phyloP scores from a whole-genome alignment of 2,888 invertebrate species.

The Hydraecia micacea region DNA sequence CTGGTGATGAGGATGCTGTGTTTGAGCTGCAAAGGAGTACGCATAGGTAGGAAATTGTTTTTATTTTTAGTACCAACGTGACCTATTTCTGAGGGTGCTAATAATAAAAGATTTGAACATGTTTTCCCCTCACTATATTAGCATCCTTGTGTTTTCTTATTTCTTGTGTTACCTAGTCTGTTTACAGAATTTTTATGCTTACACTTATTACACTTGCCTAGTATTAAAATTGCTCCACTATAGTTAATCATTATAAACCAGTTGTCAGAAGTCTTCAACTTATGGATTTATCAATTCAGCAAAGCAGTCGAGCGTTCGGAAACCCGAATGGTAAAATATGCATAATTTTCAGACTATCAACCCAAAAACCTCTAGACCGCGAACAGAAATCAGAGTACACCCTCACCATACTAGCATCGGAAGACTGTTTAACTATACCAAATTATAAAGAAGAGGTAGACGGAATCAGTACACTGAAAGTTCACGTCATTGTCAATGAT shows the following conservation, averaged over 20 bases:
- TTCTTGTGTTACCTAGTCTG: not conserved
- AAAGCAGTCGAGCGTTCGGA: not conserved
- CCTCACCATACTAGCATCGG: constrained; percentile 94
- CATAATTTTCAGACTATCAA: constrained; percentile 74
- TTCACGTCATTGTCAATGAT: constrained; percentile 94
- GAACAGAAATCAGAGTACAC: constrained; percentile 93
- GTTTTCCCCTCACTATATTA: no score
- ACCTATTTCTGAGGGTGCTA: not conserved
- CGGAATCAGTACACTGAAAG: constrained; percentile 93
- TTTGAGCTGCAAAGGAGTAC: constrained; percentile 93
- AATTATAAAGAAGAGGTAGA: constrained; percentile 89
- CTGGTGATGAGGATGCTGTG: constrained; percentile 93
- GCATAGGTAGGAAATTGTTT: constrained; percentile 91
- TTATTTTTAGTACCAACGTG: not conserved
- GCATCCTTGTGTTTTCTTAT: not conserved
- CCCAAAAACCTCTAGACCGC: constrained; percentile 92
- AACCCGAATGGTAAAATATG: not conserved
- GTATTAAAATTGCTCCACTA: not conserved
- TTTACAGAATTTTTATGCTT: not conserved
- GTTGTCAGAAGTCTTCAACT: not conserved
- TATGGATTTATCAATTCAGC: not conserved
- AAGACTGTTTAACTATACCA: constrained; percentile 93
- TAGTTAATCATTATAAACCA: not conserved
- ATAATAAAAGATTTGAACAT: not conserved
- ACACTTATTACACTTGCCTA: not conserved